Percentiles rank a stretch among this genome's conserved stretches.
Conservation (phyloP, 23 tunicate genomes). For the Pegea sp. region DNA sequence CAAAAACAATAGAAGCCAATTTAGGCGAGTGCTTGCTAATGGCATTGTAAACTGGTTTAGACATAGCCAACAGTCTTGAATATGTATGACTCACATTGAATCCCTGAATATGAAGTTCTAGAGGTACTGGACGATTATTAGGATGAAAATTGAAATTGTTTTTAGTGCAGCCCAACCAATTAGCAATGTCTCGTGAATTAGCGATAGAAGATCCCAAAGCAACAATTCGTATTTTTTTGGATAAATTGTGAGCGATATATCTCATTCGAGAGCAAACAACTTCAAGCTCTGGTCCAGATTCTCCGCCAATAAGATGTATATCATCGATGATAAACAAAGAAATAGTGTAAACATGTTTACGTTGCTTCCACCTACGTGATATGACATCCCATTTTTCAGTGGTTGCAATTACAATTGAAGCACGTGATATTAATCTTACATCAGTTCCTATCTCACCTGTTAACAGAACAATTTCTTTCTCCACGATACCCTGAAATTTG, state of each 20-base stretch:
- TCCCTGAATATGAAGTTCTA: constrained; percentile 93
- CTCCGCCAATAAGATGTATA: constrained; percentile 91
- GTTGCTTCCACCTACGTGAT: constrained; percentile 94
- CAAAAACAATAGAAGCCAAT: constrained; percentile 51
- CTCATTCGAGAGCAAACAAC: constrained; percentile 96
- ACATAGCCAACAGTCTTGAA: constrained; percentile 80
- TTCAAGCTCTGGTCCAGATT: constrained; percentile 92
- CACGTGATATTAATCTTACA: constrained; percentile 45
- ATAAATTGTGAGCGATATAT: constrained; percentile 76
- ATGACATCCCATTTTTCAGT: constrained; percentile 97
- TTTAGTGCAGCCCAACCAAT: constrained; percentile 81
- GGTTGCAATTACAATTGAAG: constrained; percentile 70
- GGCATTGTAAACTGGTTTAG: constrained; percentile 92
- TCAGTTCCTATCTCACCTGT: constrained; percentile 96
- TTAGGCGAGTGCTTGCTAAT: constrained; percentile 67
- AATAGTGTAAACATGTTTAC: constrained; percentile 72
- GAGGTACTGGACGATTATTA: constrained; percentile 82
- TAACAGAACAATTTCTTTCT: constrained; percentile 51
- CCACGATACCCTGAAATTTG: constrained; percentile 44
- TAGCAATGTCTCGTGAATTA: constrained; percentile 85
- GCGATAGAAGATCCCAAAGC: constrained; percentile 95
- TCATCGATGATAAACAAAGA: constrained; percentile 87
- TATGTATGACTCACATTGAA: constrained; percentile 84
- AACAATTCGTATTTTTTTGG: constrained; percentile 67
- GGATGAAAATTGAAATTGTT: constrained; percentile 95